These are phyloP conservation scores for Epiblema foenella DNA, from an alignment of 2,888 invertebrate genomes.

Conservation along the genomic window DNA sequence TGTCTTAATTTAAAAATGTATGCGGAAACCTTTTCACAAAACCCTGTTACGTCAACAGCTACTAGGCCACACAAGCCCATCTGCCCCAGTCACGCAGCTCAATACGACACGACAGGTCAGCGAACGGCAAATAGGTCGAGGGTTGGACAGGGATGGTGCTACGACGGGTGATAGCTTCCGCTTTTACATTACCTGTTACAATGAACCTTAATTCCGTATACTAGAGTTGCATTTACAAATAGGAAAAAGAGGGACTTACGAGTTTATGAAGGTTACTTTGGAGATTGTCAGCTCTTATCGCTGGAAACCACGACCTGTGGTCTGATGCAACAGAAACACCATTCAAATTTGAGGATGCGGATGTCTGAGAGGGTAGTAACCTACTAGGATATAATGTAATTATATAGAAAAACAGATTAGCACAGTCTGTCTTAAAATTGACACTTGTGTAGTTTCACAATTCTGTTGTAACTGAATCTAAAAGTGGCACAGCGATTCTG, in stretches of 20 bases:
- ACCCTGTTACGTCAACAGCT: conserved; percentile 22
- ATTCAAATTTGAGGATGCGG: not conserved
- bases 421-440: not conserved
- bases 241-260: not conserved
- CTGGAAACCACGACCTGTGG: not conserved
- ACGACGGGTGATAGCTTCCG: conserved; percentile 18
- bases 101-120: conserved; percentile 37
- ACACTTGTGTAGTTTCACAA: not conserved
- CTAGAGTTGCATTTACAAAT: conserved; percentile 4
- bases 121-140: conserved; percentile 44
- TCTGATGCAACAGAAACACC: not conserved
- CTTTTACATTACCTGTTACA: conserved; percentile 1
- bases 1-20: not conserved
- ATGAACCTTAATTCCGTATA: not conserved
- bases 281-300: conserved; percentile 1
- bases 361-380: not conserved
- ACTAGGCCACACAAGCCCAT: conserved; percentile 37
- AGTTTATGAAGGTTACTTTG: not conserved
- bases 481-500: conserved; percentile 6
- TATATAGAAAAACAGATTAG: not conserved
- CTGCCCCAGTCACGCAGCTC: conserved; percentile 38
- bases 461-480: not conserved
- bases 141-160: conserved; percentile 40
- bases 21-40: not conserved
- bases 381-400: not conserved